These are phyloP conservation scores for Myrmophylax atrothorax DNA, from an alignment of 2,113 vertebrate genomes.

Conservation along the genomic window DNA sequence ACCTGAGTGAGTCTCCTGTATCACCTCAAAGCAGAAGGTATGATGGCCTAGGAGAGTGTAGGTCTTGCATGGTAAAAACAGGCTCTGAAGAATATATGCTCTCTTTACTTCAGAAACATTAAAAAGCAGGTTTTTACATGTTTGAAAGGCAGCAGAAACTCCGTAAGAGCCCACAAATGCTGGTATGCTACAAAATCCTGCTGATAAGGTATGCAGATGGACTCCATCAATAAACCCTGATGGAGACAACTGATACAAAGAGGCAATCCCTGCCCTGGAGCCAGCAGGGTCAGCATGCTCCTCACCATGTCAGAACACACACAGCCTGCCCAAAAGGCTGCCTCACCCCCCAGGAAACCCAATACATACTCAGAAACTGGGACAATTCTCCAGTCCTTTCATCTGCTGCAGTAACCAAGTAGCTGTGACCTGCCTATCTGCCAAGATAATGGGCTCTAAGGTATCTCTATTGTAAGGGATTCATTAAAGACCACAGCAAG, in stretches of 20 bases:
- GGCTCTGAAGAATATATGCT: not conserved
- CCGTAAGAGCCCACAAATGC: not conserved
- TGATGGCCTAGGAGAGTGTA: rapidly evolving
- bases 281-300: not conserved
- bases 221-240: conserved; percentile 7
- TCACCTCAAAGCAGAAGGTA: not conserved
- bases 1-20: not conserved
- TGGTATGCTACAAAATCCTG: not conserved
- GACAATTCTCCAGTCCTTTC: conserved; percentile 8
- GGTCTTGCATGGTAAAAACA: not conserved
- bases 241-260: conserved; percentile 45
- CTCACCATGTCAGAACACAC: not conserved
- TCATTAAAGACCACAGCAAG: conserved; percentile 26
- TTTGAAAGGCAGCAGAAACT: conserved; percentile 4
- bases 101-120: not conserved
- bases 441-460: not conserved
- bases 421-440: conserved; percentile 25
- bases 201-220: conserved; percentile 37
- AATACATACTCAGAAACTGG: conserved; percentile 16
- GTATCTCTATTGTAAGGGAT: conserved; percentile 5
- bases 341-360: not conserved
- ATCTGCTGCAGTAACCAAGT: conserved; percentile 1
- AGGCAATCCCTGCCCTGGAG: conserved; percentile 35
- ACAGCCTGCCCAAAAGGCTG: not conserved
- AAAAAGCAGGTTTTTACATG: conserved; percentile 12